These are phyloP conservation scores for Atta texana DNA, from an alignment of 1,140 invertebrate genomes.

Conservation along the genomic window DNA sequence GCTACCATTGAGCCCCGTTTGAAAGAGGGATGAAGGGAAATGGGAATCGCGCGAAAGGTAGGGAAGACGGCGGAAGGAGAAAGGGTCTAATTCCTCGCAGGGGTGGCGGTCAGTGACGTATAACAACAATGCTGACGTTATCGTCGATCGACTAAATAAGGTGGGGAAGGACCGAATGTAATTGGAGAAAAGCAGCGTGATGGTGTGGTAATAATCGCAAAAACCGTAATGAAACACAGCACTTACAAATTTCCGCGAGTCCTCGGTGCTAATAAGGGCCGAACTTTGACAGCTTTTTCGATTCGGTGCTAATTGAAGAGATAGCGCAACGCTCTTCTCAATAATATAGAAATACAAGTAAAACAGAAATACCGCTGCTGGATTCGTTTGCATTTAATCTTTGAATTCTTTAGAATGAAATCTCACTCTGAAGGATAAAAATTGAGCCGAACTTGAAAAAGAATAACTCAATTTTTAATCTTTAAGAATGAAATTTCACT, in stretches of 20 bases:
- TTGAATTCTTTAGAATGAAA: too few relatives aligned
- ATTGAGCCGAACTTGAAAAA: too few relatives aligned
- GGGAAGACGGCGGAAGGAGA: background rate
- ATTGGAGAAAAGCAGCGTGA: slow-evolving; percentile 3
- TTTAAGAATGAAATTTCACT: too few relatives aligned
- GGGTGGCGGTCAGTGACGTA: slow-evolving; percentile 53
- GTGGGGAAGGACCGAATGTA: too few relatives aligned
- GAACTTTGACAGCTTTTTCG: background rate
- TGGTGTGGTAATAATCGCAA: background rate
- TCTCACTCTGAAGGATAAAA: too few relatives aligned
- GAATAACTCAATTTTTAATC: too few relatives aligned
- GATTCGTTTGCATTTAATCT: background rate
- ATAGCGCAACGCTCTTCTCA: background rate
- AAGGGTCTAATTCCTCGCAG: slow-evolving; percentile 26
- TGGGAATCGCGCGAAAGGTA: background rate
- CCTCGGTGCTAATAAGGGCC: background rate
- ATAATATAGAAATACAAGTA: background rate
- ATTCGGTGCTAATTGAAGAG: background rate
- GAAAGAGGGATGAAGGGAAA: background rate
- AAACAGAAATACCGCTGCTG: too few relatives aligned
- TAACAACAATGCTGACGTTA: slow-evolving; percentile 32
- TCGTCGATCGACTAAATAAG: slow-evolving; percentile 11
- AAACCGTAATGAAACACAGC: background rate
- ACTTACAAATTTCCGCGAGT: background rate
- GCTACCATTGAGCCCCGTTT: slow-evolving; percentile 46